Evolutionary conservation across 2,113 vertebrate genomes (phyloP).

Genomic region (Takifugu flavidus): DNA sequence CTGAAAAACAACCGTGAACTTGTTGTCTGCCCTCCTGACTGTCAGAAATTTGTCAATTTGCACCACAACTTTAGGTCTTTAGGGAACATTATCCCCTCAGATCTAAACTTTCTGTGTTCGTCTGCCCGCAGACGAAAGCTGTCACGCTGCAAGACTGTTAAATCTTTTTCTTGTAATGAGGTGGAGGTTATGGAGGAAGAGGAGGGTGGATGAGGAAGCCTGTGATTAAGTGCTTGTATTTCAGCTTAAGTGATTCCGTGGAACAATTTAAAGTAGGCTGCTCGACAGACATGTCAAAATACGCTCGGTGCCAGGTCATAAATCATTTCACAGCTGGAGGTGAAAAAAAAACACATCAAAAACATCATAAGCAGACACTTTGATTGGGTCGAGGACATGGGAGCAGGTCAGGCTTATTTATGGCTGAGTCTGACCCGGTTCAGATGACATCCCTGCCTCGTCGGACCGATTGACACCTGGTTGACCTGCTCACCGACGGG

Average conservation of each 20-base stretch:
- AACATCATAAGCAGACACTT: conserved; percentile 23
- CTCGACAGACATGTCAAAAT: conserved; percentile 1
- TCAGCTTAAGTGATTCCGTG: conserved; percentile 10
- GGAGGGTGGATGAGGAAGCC: background rate
- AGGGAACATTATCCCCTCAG: background rate
- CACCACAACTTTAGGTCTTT: background rate
- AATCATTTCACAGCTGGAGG: conserved; percentile 34
- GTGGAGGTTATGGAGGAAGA: background rate
- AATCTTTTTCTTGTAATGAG: background rate
- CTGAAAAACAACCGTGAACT: background rate
- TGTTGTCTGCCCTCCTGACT: background rate
- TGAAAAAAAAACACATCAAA: conserved; percentile 7
- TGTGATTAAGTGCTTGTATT: conserved; percentile 18
- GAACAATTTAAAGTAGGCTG: conserved; percentile 17
- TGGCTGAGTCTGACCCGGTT: background rate
- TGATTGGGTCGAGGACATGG: conserved; percentile 13
- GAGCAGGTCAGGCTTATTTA: conserved; percentile 20
- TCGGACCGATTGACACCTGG: no score
- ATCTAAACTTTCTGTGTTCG: background rate
- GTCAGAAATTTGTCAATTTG: background rate
- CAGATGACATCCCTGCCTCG: no score
- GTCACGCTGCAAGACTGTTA: background rate
- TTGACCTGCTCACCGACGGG: no score
- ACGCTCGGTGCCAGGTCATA: background rate
- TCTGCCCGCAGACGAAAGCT: background rate